Base-by-base conservation (phyloP, 2,888 invertebrate genomes). In the Orchestes rusci region DNA sequence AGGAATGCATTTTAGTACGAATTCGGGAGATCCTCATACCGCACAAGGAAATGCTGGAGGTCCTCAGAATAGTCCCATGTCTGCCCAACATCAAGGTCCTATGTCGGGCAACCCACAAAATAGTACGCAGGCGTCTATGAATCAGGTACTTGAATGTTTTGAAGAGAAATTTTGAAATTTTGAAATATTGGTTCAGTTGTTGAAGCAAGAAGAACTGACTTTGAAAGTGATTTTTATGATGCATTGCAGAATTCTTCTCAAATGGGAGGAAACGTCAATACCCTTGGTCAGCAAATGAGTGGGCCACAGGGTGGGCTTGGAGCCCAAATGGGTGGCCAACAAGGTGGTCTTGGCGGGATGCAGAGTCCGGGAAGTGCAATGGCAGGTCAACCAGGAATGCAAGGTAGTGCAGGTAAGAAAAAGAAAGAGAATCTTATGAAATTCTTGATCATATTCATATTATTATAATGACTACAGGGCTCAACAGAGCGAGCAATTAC, bases 1-100 rank as follows among this genome's bases (percentile, higher is more conserved):
- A 66, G 85, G 86, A 56, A 82, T 88, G 75, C 87, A 84, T 71
- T 81, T 81, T 61, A 72, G 63, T 12, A 27, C 43, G 16, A 12
- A 32, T 10, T 20, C 45, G 8, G 44, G 34, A 4, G 39, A 39
- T 16, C 35, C 43, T 7, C 40, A 42, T 19, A 39, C 17, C 19
- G 29, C 53, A 47, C 23, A 46, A 36, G 32, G 50, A 41, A 15
- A 48, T 43, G 10, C 44, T 45, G 46, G 37, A 16, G 35, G 41
- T 4, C 33, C 38, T 4, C 53, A 53, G 27, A 42, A 48, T 16
- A 33, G 30, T 28, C 44, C 48, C 4, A 44, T 48, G 44, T 30
- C 39, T 5, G 38, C 20, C 8, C 52, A 50, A 18, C 51, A 51
- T 32, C 45, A 45, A 35, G 41, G 42, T 10, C 20, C 36, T 8